Evolutionary conservation across 2,888 invertebrate species (phyloP).

Genomic region (Abrostola triplasia): DNA sequence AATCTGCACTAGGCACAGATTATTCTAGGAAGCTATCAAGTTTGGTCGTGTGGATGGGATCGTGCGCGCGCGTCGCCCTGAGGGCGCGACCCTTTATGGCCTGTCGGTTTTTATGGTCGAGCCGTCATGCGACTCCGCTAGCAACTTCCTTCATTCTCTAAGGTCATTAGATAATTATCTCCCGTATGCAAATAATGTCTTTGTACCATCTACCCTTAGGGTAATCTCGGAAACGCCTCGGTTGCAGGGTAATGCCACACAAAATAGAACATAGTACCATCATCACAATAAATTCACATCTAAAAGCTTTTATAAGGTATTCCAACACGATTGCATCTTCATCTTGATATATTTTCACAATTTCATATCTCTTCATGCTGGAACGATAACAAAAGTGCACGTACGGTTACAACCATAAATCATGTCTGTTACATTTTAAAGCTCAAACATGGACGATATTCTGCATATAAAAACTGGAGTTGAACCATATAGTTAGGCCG

Average conservation of each 20-base stretch:
- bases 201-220: constrained; percentile 8
- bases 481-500: constrained; percentile 11
- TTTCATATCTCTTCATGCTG: constrained; percentile 25
- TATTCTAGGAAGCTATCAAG: constrained; percentile 69
- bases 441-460: constrained; percentile 7
- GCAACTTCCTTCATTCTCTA: constrained; percentile 27
- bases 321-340: constrained; percentile 13
- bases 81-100: constrained; percentile 66
- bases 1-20: constrained; percentile 45
- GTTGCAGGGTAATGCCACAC: constrained; percentile 5
- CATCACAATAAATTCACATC: neutral
- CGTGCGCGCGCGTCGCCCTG: constrained; percentile 67
- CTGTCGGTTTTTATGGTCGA: constrained; percentile 39
- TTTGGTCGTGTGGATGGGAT: constrained; percentile 66
- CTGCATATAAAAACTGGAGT: constrained; percentile 13
- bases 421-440: constrained; percentile 30
- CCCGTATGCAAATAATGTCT: constrained; percentile 25
- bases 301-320: constrained; percentile 17
- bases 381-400: constrained; percentile 34
- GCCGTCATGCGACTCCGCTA: constrained; percentile 37
- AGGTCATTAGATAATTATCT: constrained; percentile 33
- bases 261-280: neutral
- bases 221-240: constrained; percentile 1
- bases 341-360: constrained; percentile 27
- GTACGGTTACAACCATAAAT: constrained; percentile 20